Percentiles rank a stretch among this genome's conserved stretches.
Conservation (phyloP, 1,140 invertebrate species). For the Oryzaephilus surinamensis region DNA sequence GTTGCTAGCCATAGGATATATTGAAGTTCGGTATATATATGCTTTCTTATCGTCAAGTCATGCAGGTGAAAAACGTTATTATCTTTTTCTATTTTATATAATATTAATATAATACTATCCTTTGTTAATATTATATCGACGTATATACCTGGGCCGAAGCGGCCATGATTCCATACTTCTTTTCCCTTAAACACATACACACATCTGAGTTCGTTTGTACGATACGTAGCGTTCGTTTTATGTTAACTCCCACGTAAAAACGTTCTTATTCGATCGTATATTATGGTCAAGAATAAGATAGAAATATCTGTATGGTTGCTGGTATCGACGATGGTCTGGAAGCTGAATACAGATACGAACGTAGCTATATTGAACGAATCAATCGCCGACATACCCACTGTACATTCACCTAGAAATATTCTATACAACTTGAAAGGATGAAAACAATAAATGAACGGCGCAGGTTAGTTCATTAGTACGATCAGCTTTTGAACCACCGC, state of each 20-base stretch:
- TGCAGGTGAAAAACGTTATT: slow-evolving; percentile 16
- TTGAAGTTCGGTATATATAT: slow-evolving; percentile 13
- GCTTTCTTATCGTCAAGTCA: slow-evolving; percentile 14
- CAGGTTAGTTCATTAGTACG: slow-evolving; percentile 18
- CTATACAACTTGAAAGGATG: not conserved
- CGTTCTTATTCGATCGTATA: not conserved
- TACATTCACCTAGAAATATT: not conserved
- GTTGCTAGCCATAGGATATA: slow-evolving; percentile 12
- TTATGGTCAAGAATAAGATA: not conserved
- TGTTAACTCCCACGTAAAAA: slow-evolving; percentile 17
- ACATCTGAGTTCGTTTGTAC: slow-evolving; percentile 16
- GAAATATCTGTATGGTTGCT: not conserved
- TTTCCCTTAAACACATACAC: too few species aligned
- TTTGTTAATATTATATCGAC: too few species aligned
- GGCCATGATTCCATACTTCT: slow-evolving; percentile 22
- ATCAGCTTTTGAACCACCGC: slow-evolving; percentile 29
- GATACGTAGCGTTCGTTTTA: slow-evolving; percentile 6
- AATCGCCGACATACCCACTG: slow-evolving; percentile 23
- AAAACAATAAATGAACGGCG: too few species aligned
- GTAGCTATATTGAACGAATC: slow-evolving; percentile 21
- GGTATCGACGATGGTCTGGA: slow-evolving; percentile 15
- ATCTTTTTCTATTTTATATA: slow-evolving; percentile 7
- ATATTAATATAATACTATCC: too few species aligned
- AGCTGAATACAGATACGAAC: slow-evolving; percentile 19
- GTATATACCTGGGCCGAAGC: slow-evolving; percentile 14